phyloP scores from a whole-genome alignment of 2,113 vertebrate species.

The Urocynchramus pylzowi region DNA sequence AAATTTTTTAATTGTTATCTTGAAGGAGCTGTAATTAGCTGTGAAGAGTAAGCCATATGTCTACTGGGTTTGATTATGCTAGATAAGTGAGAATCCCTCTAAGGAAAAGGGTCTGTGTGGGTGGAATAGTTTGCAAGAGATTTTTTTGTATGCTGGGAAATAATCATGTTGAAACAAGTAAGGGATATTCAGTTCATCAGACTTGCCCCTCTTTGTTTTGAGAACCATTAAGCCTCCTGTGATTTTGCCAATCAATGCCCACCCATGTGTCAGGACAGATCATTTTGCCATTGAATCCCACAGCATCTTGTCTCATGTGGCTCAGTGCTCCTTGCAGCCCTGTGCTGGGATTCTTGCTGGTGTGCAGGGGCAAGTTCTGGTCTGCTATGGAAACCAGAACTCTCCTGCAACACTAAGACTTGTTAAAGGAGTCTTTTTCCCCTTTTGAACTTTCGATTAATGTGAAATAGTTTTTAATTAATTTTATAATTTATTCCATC shows the following conservation, averaged over 20 bases:
- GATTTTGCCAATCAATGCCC: not conserved
- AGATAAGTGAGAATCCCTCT: not conserved
- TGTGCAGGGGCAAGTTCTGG: not conserved
- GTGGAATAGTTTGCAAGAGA: not conserved
- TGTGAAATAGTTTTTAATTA: not conserved
- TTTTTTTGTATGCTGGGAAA: not conserved
- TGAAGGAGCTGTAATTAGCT: not conserved
- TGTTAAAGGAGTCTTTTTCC: not conserved
- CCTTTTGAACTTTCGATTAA: not conserved
- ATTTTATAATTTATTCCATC: not conserved
- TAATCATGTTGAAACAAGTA: not conserved
- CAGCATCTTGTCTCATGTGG: accelerated
- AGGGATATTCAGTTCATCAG: not conserved
- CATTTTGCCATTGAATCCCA: not conserved
- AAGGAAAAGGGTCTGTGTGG: not conserved
- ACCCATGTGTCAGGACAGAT: not conserved
- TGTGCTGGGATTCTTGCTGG: not conserved
- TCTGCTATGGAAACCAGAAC: not conserved
- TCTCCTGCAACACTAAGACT: not conserved
- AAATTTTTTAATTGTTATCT: not conserved
- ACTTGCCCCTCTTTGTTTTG: not conserved
- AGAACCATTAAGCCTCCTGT: not conserved
- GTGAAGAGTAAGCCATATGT: not conserved
- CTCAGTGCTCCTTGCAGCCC: not conserved
- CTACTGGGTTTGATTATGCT: not conserved